Conservation (phyloP, 92 coral and sea anemone species). For the Zoanthus sansibaricus region DNA sequence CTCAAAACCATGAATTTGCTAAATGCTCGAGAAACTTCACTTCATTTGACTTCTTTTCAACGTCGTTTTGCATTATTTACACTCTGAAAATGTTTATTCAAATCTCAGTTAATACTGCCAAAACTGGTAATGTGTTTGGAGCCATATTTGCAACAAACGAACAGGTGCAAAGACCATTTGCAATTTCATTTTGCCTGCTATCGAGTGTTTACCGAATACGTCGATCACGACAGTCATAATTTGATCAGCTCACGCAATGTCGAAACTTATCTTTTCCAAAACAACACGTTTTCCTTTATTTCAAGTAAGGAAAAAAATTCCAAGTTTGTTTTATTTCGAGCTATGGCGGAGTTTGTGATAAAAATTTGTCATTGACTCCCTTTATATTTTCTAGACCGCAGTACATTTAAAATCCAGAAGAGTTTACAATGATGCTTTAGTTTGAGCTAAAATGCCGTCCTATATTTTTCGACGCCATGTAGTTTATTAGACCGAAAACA, state of each 20-base stretch:
- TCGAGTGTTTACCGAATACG: neutral
- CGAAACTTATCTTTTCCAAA: neutral
- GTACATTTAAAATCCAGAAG: too few relatives aligned
- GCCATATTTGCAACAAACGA: conserved; percentile 13
- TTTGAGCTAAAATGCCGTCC: too few relatives aligned
- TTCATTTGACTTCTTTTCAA: neutral
- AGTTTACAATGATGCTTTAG: too few relatives aligned
- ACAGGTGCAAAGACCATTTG: conserved; percentile 26
- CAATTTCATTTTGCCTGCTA: neutral
- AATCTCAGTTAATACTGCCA: neutral
- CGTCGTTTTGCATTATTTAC: neutral
- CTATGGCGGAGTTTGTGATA: neutral
- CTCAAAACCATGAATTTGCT: neutral
- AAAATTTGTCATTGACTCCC: neutral
- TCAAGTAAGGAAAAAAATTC: neutral
- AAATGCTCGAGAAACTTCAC: neutral
- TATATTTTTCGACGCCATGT: too few relatives aligned
- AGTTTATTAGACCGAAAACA: too few relatives aligned
- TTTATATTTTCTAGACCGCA: too few relatives aligned
- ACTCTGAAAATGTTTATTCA: neutral
- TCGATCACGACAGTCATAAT: neutral
- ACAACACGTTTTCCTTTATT: neutral
- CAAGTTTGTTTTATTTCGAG: neutral
- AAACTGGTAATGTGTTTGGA: neutral
- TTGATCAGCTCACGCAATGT: neutral